Evolutionary conservation across 2,113 vertebrate species (phyloP), one percentile per base, ranked within the genome.

Genomic region (Poeciliopsis turrubarensis): DNA sequence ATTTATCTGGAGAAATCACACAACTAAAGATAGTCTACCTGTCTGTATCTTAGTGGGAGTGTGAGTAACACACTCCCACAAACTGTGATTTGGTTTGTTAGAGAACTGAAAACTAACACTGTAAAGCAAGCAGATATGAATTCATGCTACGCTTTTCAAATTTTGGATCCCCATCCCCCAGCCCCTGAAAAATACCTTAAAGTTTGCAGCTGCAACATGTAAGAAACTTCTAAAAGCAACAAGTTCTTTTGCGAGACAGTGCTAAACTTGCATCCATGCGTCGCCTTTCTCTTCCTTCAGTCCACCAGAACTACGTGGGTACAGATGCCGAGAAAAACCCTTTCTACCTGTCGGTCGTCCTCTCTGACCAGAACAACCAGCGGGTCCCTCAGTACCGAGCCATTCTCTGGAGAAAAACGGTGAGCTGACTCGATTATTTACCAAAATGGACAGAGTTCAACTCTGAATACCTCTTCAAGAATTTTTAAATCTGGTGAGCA

Each of bases 331-430:
- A 99, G 87, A 98, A 97, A 94, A 99, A 96, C 84, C 98, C 97
- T 27, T 99, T 99, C 93, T 97, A 97, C 87, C 91, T 99, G 78
- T 99, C 97, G 0, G 98, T 99, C 37, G 97, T 99, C 69, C 95
- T 99, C 41, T 99, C 98, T 1, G 97, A 99, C 90, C 96, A 99
- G 91, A 99, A 99, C 92, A 97, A 97, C 91, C 98, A 98, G 86
- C 96, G 96, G 17, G 93, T 99, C 85, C 98, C 98, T 79, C 98
- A 99, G 86, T 99, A 99, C 87, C 94, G 96, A 79, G 96, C 98
- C 22, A 97, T 99, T 86, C 95, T 99, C 77, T 99, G 98, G 98
- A 96, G 97, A 81, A 99, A 97, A 93, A 93, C 94, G 83, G 98
- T 99, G 93, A 97, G 96, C 89, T 31, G 32, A n/a, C 30, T 14